These are phyloP conservation scores for Pygoscelis adeliae DNA, from an alignment of 2,113 vertebrate genomes.

Conservation along the genomic window DNA sequence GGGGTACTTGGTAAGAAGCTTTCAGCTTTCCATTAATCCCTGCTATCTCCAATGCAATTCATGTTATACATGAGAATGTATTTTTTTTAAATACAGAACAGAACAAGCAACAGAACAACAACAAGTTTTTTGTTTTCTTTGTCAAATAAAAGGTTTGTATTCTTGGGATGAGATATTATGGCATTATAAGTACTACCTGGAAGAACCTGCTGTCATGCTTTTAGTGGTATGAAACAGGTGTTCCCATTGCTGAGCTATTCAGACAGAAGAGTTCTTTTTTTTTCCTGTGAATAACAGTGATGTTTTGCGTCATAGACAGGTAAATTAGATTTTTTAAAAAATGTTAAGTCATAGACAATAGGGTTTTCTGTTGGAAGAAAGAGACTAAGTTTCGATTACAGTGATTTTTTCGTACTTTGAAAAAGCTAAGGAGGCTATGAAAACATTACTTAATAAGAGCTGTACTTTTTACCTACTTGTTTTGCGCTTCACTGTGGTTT, in stretches of 20 bases:
- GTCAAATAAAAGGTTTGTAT: background rate
- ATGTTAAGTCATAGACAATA: background rate
- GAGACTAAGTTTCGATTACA: background rate
- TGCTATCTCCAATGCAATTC: constrained; percentile 46
- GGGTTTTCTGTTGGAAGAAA: background rate
- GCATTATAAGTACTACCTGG: background rate
- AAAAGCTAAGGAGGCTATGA: background rate
- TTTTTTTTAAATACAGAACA: background rate
- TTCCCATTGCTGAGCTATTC: background rate
- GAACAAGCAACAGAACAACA: background rate
- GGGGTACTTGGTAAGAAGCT: constrained; percentile 94
- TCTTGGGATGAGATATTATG: background rate
- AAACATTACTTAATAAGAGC: background rate
- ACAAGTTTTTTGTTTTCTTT: background rate
- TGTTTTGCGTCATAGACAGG: background rate
- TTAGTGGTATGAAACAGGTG: background rate
- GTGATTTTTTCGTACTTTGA: background rate
- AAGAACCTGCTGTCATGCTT: background rate
- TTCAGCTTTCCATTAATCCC: constrained; percentile 63
- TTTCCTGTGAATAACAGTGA: background rate
- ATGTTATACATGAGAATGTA: background rate
- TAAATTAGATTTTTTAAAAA: background rate
- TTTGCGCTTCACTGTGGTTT: background rate
- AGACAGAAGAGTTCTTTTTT: background rate
- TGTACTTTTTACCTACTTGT: background rate